Conservation (phyloP, 2,888 invertebrate genomes). For the Stratiomys singularior region DNA sequence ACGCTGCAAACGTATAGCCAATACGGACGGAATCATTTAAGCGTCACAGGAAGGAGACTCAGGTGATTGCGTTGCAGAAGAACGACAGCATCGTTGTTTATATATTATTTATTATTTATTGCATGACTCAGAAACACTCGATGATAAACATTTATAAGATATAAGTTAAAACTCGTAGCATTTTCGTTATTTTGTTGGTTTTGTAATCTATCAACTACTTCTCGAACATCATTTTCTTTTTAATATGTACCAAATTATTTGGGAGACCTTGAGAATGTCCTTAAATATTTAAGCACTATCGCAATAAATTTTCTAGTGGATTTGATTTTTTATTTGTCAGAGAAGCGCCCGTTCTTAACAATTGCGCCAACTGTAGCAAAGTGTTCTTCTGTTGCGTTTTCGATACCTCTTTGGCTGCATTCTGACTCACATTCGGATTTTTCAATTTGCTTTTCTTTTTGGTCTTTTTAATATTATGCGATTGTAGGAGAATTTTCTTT, state of each 20-base stretch:
- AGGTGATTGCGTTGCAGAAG: neutral
- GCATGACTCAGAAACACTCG: slow-evolving; percentile 34
- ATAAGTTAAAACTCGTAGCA: neutral
- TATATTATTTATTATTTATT: slow-evolving; percentile 17
- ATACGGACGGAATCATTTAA: neutral
- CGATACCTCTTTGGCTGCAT: slow-evolving; percentile 28
- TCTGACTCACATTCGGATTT: neutral
- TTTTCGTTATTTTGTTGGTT: neutral
- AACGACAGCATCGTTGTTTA: slow-evolving; percentile 17
- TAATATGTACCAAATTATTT: too few species aligned
- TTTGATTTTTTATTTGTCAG: slow-evolving; percentile 25
- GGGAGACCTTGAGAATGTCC: neutral
- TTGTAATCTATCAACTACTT: neutral
- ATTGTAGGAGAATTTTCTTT: neutral
- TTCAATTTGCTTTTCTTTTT: slow-evolving; percentile 30
- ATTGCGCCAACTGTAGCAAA: slow-evolving; percentile 46
- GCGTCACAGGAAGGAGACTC: neutral
- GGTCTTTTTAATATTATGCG: slow-evolving; percentile 4
- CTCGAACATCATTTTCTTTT: neutral
- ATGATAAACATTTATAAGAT: slow-evolving; percentile 16
- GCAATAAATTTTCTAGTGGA: slow-evolving; percentile 52
- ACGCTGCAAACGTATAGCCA: neutral
- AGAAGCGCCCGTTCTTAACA: slow-evolving; percentile 39
- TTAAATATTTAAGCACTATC: slow-evolving; percentile 38
- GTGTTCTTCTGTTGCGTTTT: slow-evolving; percentile 50